Percentiles rank a stretch among this genome's conserved stretches.
phyloP scores from a whole-genome alignment of 2,888 invertebrate species.

The Acanthosepion lycidas region DNA sequence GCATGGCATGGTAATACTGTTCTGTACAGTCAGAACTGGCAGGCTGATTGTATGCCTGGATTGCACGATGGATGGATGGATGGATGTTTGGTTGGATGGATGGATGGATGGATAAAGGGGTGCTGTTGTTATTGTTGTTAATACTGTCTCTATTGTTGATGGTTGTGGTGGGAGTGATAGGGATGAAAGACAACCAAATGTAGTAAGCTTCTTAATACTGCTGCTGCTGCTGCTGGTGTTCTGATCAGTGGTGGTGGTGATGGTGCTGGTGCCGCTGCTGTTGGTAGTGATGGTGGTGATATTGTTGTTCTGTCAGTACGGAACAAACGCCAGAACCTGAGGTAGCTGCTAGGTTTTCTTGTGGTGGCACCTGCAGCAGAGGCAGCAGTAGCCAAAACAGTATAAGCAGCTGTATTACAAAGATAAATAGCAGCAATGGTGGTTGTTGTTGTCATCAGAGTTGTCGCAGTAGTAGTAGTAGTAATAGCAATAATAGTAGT shows the following conservation, averaged over 20 bases:
- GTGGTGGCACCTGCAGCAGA: not conserved
- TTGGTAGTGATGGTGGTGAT: not conserved
- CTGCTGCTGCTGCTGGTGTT: not conserved
- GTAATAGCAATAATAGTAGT: not conserved
- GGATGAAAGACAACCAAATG: not conserved
- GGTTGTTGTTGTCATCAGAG: not conserved
- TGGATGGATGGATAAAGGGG: not conserved
- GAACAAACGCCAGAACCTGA: not conserved
- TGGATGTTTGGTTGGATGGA: not conserved
- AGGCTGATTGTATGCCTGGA: not conserved
- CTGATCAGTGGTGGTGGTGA: not conserved
- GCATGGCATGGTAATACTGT: not conserved
- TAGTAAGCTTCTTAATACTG: not conserved
- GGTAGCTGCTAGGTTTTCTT: conserved; percentile 33
- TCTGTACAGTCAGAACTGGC: not conserved
- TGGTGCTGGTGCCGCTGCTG: not conserved
- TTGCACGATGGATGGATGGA: not conserved
- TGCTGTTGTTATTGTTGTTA: not conserved
- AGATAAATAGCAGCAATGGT: not conserved
- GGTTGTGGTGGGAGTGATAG: not conserved
- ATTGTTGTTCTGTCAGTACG: not conserved
- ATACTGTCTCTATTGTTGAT: not conserved
- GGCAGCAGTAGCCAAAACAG: not conserved
- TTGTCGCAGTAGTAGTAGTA: not conserved
- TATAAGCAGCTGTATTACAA: not conserved